These are phyloP conservation scores for Drosophila pectinifera DNA, from an alignment of 1,140 invertebrate genomes.

Conservation along the genomic window DNA sequence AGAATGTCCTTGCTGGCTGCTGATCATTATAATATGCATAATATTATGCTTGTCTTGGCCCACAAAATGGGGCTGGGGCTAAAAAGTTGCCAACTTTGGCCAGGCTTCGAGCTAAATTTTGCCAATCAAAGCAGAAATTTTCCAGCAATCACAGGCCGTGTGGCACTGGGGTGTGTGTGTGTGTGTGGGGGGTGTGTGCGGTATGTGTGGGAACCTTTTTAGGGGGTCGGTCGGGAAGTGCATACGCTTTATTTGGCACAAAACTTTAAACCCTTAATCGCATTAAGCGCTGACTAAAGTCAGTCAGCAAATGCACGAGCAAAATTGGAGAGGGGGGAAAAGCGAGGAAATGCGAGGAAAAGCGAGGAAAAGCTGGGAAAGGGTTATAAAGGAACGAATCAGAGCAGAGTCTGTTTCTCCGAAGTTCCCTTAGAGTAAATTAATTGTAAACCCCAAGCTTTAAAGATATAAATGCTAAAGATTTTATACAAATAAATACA, in stretches of 20 bases:
- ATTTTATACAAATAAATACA: neutral
- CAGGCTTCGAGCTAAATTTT: constrained; percentile 53
- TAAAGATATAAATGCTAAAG: no score
- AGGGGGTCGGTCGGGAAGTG: neutral
- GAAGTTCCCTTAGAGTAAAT: constrained; percentile 1
- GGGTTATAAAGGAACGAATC: neutral
- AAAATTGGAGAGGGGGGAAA: neutral
- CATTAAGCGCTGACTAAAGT: constrained; percentile 75
- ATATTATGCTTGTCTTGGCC: constrained; percentile 69
- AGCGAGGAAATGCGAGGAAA: neutral
- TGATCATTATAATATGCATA: constrained; percentile 75
- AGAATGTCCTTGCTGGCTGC: constrained; percentile 46
- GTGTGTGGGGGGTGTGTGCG: neutral
- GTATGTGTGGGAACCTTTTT: constrained; percentile 5
- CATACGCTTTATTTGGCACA: constrained; percentile 74
- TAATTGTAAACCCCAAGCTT: neutral
- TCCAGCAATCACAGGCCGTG: constrained; percentile 14
- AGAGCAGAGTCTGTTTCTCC: constrained; percentile 1
- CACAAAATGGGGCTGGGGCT: constrained; percentile 49
- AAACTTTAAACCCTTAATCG: constrained; percentile 82
- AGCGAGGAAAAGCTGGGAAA: neutral
- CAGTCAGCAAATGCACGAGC: constrained; percentile 23
- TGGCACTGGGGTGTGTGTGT: neutral
- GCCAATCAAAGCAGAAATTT: constrained; percentile 61
- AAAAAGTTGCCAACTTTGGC: constrained; percentile 47